Percentiles rank a stretch among this genome's conserved stretches.
phyloP scores from a whole-genome alignment of 2,888 invertebrate species.

The Theretra japonica region DNA sequence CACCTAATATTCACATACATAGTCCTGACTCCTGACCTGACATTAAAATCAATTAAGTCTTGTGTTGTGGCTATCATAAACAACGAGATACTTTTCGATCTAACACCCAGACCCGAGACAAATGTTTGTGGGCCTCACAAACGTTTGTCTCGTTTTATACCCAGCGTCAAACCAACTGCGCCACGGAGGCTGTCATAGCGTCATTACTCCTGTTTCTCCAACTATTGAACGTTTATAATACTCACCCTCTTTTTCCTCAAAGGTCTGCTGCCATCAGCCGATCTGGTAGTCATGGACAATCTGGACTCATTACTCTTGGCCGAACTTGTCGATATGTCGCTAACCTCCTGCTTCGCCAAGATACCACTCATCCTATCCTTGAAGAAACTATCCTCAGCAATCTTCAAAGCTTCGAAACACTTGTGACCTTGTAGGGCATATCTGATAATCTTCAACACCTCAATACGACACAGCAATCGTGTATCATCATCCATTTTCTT shows the following conservation, averaged over 20 bases:
- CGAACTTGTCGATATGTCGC: conserved; percentile 41
- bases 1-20: too few relatives aligned
- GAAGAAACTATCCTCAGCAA: conserved; percentile 67
- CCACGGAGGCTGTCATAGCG: too few relatives aligned
- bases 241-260: conserved; percentile 71
- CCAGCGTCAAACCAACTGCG: too few relatives aligned
- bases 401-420: conserved; percentile 66
- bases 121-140: too few relatives aligned
- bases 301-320: conserved; percentile 55
- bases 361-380: conserved; percentile 60
- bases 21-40: too few relatives aligned
- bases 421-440: conserved; percentile 73
- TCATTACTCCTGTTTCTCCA: too few relatives aligned
- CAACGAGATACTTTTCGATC: too few relatives aligned
- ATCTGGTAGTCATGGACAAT: conserved; percentile 74
- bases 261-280: conserved; percentile 75
- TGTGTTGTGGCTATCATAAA: too few relatives aligned
- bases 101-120: too few relatives aligned
- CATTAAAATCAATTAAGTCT: too few relatives aligned
- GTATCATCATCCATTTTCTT: conserved; percentile 80
- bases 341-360: conserved; percentile 59
- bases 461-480: conserved; percentile 70
- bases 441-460: conserved; percentile 74
- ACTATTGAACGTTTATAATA: conserved; percentile 24
- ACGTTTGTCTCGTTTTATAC: too few relatives aligned